phyloP scores from a whole-genome alignment of 2,113 vertebrate species.

The Phasianus colchicus region DNA sequence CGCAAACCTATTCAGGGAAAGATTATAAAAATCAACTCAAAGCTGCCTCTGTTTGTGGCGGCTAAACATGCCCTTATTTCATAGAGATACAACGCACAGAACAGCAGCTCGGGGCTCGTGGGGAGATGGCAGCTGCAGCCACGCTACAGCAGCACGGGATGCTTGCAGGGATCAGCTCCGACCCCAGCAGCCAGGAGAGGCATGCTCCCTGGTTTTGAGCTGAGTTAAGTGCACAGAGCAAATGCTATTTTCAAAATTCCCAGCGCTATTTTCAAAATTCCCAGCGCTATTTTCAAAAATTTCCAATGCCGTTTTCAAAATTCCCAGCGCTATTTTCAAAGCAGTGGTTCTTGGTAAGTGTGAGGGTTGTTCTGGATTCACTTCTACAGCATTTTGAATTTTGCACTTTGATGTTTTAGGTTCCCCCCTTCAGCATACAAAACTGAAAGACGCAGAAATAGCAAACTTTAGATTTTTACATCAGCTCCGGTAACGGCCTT shows the following conservation, averaged over 20 bases:
- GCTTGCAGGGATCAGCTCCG: background rate
- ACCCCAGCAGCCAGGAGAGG: too few relatives aligned
- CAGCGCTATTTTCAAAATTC: too few relatives aligned
- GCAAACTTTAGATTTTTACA: accelerated
- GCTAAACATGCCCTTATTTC: conserved; percentile 79
- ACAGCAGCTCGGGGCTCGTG: conserved; percentile 65
- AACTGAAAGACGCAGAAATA: background rate
- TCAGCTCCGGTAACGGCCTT: accelerated
- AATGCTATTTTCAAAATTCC: too few relatives aligned
- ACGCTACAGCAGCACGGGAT: background rate
- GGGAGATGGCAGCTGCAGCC: background rate
- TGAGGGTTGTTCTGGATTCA: accelerated
- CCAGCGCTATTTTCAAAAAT: too few relatives aligned
- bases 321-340: background rate
- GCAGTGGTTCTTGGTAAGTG: accelerated
- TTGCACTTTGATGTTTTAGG: background rate
- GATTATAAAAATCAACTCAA: conserved; percentile 85
- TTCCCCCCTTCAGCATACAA: accelerated
- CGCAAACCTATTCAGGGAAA: conserved; percentile 78
- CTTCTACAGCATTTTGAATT: accelerated
- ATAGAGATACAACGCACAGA: conserved; percentile 75
- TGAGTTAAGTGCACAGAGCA: background rate
- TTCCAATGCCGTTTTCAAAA: too few relatives aligned
- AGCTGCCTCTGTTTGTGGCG: conserved; percentile 74
- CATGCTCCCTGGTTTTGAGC: too few relatives aligned